Conservation (phyloP, 1,140 invertebrate species). For the Apocrypta bakeri region DNA sequence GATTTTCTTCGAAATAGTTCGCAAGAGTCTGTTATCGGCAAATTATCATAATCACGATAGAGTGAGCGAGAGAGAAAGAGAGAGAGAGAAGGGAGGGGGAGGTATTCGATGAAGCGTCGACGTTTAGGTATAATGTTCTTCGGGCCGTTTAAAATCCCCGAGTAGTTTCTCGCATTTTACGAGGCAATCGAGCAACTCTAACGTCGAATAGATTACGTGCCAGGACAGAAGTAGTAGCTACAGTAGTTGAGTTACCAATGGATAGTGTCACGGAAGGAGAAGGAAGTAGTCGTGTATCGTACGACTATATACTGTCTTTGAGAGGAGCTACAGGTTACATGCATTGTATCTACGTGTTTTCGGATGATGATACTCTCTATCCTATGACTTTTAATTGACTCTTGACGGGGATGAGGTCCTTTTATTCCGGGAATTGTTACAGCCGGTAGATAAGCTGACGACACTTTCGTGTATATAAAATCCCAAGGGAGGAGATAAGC, state of each 20-base stretch:
- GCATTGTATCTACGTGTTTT: constrained; percentile 26
- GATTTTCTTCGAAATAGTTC: too few relatives aligned
- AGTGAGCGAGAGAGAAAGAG: not conserved
- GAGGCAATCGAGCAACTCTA: constrained; percentile 46
- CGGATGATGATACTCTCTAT: not conserved
- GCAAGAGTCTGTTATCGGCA: too few relatives aligned
- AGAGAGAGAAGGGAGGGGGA: not conserved
- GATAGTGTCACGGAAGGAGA: constrained; percentile 15
- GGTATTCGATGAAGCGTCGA: constrained; percentile 34
- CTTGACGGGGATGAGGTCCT: not conserved
- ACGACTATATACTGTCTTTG: not conserved
- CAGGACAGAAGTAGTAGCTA: not conserved
- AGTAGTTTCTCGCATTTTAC: constrained; percentile 33
- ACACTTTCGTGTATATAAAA: constrained; percentile 29
- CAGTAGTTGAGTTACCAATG: constrained; percentile 5
- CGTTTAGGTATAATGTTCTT: constrained; percentile 30
- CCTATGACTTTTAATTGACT: not conserved
- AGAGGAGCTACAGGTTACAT: constrained; percentile 38
- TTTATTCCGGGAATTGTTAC: constrained; percentile 27
- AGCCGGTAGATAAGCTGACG: constrained; percentile 41
- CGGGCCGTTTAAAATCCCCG: constrained; percentile 8
- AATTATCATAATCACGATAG: constrained; percentile 44
- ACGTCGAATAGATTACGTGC: constrained; percentile 48
- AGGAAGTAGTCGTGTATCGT: not conserved
- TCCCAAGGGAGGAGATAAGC: not conserved